Evolutionary conservation across 1,140 invertebrate genomes (phyloP), one percentile per base, ranked within the genome.

Genomic region (Drosophila aff.): DNA sequence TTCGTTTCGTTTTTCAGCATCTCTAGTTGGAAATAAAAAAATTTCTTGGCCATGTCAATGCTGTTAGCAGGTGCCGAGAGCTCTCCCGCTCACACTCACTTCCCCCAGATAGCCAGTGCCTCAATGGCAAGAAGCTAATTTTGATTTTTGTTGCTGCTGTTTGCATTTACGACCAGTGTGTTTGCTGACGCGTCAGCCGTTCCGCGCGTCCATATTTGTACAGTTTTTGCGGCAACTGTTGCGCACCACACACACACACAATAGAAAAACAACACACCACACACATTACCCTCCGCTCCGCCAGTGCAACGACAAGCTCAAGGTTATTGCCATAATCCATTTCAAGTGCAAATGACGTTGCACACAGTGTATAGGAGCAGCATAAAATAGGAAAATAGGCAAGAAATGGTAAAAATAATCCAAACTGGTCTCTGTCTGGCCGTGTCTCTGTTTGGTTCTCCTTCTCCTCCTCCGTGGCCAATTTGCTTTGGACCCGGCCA

Each of bases 241-340:
- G 84, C 79, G 59, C 67, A 21, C 58, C 41, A 52, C 40, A 68
- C 31, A 55, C 50, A 9, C 33, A 68, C 23, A 55, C 50, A 60
- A 40, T 21, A 66, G 61, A 11, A 23, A 28, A 43, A 36, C 21
- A 38, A 15, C 49, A 33, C 18, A 23, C n/a, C 28, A 23, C 21
- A 38, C 46, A 44, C 66, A 38, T 49, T 23, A 47, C 41, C 40
- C 38, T 26, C 50, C 65, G 57, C 62, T 33, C 57, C 55, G 64
- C 47, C 66, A 79, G 62, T 79, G 80, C 80, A 89, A 75, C 77
- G 63, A 73, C 74, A 76, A 81, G 81, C 81, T 89, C 85, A 89
- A 89, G 85, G 85, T 89, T 89, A 90, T 89, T 89, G 85, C 85
- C 85, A 90, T 89, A 89, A 89, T 89, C 85, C 85, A 82, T 90